Conservation (phyloP, 1,140 invertebrate genomes). For the Dinoponera quadriceps region DNA sequence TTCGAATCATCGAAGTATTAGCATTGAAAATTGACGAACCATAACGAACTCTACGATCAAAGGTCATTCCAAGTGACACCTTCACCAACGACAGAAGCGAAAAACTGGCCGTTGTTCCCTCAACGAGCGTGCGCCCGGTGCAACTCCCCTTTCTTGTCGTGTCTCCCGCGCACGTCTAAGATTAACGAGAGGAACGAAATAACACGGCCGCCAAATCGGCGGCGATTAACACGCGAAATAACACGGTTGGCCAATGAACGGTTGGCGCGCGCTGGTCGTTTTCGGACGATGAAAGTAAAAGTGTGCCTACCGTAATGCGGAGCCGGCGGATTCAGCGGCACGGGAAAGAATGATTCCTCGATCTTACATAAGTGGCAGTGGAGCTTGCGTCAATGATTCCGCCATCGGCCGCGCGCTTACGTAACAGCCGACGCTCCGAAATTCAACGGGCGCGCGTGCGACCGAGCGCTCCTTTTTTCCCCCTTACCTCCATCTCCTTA, state of each 20-base stretch:
- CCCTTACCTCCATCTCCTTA: neutral
- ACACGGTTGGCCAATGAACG: slow-evolving; percentile 4
- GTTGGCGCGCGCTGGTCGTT: slow-evolving; percentile 14
- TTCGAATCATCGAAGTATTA: neutral
- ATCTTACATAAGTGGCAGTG: slow-evolving; percentile 68
- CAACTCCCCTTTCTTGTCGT: neutral
- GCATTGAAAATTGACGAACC: slow-evolving; percentile 9
- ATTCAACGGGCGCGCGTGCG: slow-evolving; percentile 38
- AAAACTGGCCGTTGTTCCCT: neutral
- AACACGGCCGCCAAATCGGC: slow-evolving; percentile 8
- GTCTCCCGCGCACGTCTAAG: neutral
- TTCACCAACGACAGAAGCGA: neutral
- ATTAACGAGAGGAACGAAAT: neutral
- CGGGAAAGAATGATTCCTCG: slow-evolving; percentile 65
- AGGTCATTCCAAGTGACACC: neutral
- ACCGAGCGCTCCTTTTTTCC: neutral
- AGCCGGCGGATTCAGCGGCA: slow-evolving; percentile 9
- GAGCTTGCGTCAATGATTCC: slow-evolving; percentile 72
- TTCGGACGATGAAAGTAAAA: slow-evolving; percentile 60
- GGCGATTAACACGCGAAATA: slow-evolving; percentile 42
- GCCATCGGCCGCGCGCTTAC: slow-evolving; percentile 49
- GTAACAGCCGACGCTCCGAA: slow-evolving; percentile 55
- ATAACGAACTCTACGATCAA: neutral
- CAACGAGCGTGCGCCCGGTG: neutral
- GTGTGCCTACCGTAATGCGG: slow-evolving; percentile 55